Percentiles rank a stretch among this genome's conserved stretches.
Conservation (phyloP, 2,797 vertebrate genomes). For the Gadopsis bispinosus region DNA sequence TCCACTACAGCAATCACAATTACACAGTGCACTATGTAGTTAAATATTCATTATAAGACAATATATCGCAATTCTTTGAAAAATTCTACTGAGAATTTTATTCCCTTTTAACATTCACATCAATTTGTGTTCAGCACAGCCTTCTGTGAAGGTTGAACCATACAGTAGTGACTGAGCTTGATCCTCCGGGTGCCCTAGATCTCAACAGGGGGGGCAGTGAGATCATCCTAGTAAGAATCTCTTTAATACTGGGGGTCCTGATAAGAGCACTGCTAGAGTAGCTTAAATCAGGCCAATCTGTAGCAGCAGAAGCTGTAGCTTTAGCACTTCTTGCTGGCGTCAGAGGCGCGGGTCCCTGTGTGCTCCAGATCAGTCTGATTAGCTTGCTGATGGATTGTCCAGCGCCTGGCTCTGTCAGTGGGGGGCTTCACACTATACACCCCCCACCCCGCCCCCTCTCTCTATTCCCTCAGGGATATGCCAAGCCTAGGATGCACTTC, state of each 20-base stretch:
- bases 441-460: not conserved
- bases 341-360: constrained; percentile 50
- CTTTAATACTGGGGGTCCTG: constrained; percentile 70
- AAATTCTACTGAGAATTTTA: constrained; percentile 6
- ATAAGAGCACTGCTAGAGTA: constrained; percentile 72
- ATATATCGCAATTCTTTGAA: constrained; percentile 1
- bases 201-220: constrained; percentile 57
- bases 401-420: constrained; percentile 68
- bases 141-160: constrained; percentile 52
- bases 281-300: constrained; percentile 79
- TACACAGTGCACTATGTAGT: not conserved
- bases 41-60: constrained; percentile 29
- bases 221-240: constrained; percentile 76
- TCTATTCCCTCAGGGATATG: constrained; percentile 45
- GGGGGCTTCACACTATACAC: constrained; percentile 46
- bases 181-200: constrained; percentile 62
- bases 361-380: constrained; percentile 83
- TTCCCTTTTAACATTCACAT: constrained; percentile 37
- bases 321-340: constrained; percentile 39
- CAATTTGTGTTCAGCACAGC: constrained; percentile 40
- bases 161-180: constrained; percentile 43
- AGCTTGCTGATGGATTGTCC: constrained; percentile 81
- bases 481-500: constrained; percentile 59
- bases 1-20: not conserved
- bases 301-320: constrained; percentile 62